These are phyloP conservation scores for Drosophila malerkotliana DNA, from an alignment of 1,140 invertebrate species.

Conservation along the genomic window DNA sequence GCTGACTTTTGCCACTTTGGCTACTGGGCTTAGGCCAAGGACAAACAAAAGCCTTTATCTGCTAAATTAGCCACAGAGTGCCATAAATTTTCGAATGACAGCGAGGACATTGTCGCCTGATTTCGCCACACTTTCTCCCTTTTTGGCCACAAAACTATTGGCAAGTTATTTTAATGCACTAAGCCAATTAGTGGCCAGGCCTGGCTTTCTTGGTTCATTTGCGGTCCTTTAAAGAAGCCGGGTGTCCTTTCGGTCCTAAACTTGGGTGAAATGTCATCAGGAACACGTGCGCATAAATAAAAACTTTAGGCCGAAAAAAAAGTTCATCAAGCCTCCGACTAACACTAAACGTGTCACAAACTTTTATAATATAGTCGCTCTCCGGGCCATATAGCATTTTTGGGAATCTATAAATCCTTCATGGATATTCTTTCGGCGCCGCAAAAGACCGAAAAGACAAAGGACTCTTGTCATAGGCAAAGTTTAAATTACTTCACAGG, in stretches of 20 bases:
- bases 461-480: slow-evolving; percentile 48
- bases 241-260: neutral
- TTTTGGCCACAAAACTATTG: slow-evolving; percentile 72
- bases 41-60: slow-evolving; percentile 72
- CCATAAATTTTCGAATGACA: slow-evolving; percentile 79
- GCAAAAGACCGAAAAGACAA: slow-evolving; percentile 25
- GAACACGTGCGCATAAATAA: slow-evolving; percentile 67
- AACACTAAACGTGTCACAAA: slow-evolving; percentile 73
- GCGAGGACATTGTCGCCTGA: slow-evolving; percentile 59
- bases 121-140: neutral
- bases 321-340: slow-evolving; percentile 67
- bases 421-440: slow-evolving; percentile 18
- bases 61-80: slow-evolving; percentile 78
- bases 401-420: slow-evolving; percentile 60
- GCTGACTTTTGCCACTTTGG: slow-evolving; percentile 39
- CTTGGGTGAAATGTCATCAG: slow-evolving; percentile 55
- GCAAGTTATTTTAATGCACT: slow-evolving; percentile 81
- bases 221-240: slow-evolving; percentile 49
- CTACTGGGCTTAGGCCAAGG: slow-evolving; percentile 66
- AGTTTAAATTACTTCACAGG: slow-evolving; percentile 80
- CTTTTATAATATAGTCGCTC: slow-evolving; percentile 80
- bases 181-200: slow-evolving; percentile 77
- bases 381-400: slow-evolving; percentile 45
- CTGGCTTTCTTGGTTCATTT: slow-evolving; percentile 65
- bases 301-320: slow-evolving; percentile 53